phyloP scores from a whole-genome alignment of 1,140 invertebrate species.

The Drosophila gunungcola region DNA sequence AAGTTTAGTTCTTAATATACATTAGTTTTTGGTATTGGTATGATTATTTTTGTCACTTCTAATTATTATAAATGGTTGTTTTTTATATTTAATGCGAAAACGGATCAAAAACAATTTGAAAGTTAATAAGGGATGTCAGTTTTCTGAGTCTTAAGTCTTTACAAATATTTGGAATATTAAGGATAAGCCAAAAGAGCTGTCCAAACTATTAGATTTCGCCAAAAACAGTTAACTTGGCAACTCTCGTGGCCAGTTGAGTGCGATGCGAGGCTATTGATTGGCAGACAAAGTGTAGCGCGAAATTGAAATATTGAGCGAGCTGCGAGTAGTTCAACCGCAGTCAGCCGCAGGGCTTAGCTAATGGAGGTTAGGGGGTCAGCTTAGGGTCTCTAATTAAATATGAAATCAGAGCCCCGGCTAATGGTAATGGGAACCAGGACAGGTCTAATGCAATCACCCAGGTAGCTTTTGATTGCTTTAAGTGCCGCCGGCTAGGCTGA shows the following conservation, averaged over 20 bases:
- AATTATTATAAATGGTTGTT: no score
- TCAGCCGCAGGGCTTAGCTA: conserved; percentile 26
- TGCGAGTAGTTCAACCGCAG: conserved; percentile 59
- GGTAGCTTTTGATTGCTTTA: conserved; percentile 10
- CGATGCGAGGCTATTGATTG: conserved; percentile 65
- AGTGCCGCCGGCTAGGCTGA: neutral
- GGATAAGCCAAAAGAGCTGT: no score
- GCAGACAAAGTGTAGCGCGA: conserved; percentile 62
- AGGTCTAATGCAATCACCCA: conserved; percentile 28
- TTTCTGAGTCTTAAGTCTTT: no score
- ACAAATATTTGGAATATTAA: no score
- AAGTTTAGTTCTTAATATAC: no score
- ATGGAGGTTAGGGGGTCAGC: conserved; percentile 31
- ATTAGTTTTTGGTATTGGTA: no score
- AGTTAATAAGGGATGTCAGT: no score
- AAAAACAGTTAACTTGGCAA: neutral
- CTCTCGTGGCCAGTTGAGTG: conserved; percentile 22
- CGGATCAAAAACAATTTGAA: no score
- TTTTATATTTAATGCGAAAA: no score
- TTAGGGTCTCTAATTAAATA: conserved; percentile 52
- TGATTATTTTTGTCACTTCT: no score
- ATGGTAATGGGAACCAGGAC: conserved; percentile 19
- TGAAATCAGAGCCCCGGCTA: conserved; percentile 43
- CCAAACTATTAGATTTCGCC: neutral
- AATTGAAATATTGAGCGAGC: conserved; percentile 76